These are phyloP conservation scores for Percopsis transmontana DNA, from an alignment of 2,113 vertebrate genomes.

Conservation along the genomic window DNA sequence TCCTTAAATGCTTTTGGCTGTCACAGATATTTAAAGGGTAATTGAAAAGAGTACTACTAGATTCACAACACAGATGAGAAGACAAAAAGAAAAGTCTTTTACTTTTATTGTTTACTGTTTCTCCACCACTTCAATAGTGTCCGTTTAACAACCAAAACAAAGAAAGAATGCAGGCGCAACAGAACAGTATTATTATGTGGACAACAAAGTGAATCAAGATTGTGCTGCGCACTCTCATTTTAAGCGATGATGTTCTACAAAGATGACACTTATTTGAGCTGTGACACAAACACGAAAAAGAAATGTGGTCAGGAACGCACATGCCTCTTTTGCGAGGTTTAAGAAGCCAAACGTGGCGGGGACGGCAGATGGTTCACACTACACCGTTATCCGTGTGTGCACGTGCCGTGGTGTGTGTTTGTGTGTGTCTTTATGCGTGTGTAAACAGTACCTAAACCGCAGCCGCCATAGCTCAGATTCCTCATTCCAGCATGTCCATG, in stretches of 20 bases:
- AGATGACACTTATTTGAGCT: conserved; percentile 46
- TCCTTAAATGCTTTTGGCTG: not conserved
- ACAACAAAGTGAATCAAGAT: conserved; percentile 31
- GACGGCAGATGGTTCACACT: conserved; percentile 34
- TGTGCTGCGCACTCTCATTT: conserved; percentile 49
- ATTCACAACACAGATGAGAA: too few relatives aligned
- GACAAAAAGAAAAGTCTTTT: conserved; percentile 1
- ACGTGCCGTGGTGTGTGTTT: conserved; percentile 18
- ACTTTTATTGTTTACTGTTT: too few relatives aligned
- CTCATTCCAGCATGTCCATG: conserved; percentile 34
- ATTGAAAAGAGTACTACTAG: conserved; percentile 21
- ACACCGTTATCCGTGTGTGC: conserved; percentile 46
- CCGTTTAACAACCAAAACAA: conserved; percentile 24
- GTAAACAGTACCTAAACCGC: conserved; percentile 52
- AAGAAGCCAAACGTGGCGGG: conserved; percentile 13
- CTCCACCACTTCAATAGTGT: not conserved
- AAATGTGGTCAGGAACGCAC: conserved; percentile 51
- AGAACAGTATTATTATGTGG: conserved; percentile 32
- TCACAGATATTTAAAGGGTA: conserved; percentile 12
- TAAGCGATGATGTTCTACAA: conserved; percentile 42
- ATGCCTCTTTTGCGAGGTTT: conserved; percentile 45
- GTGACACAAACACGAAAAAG: conserved; percentile 50
- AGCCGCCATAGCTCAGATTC: conserved; percentile 62
- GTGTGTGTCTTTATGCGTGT: conserved; percentile 32
- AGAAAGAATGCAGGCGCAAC: conserved; percentile 45